A percentile compares a stretch with the other conserved stretches of the same genome.
Evolutionary conservation across 2,113 vertebrate genomes (phyloP).

Genomic region (Hypocryptadius cinnamomeus): DNA sequence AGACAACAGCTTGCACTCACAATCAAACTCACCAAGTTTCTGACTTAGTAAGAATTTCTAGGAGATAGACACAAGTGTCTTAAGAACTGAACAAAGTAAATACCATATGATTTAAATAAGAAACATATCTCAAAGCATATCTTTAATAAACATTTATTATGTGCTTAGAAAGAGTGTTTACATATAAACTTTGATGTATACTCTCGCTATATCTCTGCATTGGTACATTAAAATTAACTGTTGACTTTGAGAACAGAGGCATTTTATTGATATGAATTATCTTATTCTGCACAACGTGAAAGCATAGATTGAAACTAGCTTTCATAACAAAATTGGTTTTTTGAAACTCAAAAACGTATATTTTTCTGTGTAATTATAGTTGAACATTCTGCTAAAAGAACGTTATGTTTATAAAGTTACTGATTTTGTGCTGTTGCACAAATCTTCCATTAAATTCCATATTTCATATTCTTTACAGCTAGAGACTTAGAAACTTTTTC

Average conservation of each 20-base stretch:
- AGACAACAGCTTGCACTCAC: neutral
- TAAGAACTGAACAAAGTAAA: neutral
- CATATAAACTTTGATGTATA: slow-evolving; percentile 15
- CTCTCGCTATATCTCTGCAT: slow-evolving; percentile 15
- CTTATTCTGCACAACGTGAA: neutral
- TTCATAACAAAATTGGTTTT: neutral
- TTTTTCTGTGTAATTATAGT: neutral
- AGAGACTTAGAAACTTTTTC: neutral
- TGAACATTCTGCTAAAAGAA: neutral
- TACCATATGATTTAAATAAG: slow-evolving; percentile 22
- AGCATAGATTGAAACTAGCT: neutral
- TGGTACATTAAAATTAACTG: slow-evolving; percentile 20
- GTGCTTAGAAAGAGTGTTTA: slow-evolving; percentile 10
- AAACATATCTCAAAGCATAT: neutral
- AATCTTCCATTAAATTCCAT: neutral
- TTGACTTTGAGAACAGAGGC: slow-evolving; percentile 5
- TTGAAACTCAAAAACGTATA: neutral
- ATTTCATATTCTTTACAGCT: neutral
- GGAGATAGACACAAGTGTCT: neutral
- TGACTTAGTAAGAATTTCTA: neutral
- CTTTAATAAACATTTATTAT: slow-evolving; percentile 23
- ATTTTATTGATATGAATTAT: slow-evolving; percentile 2
- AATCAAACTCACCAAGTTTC: neutral
- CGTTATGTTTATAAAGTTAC: neutral
- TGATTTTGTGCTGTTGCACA: neutral